These are phyloP conservation scores for Dendrolimus houi DNA, from an alignment of 2,888 invertebrate genomes.

Conservation along the genomic window DNA sequence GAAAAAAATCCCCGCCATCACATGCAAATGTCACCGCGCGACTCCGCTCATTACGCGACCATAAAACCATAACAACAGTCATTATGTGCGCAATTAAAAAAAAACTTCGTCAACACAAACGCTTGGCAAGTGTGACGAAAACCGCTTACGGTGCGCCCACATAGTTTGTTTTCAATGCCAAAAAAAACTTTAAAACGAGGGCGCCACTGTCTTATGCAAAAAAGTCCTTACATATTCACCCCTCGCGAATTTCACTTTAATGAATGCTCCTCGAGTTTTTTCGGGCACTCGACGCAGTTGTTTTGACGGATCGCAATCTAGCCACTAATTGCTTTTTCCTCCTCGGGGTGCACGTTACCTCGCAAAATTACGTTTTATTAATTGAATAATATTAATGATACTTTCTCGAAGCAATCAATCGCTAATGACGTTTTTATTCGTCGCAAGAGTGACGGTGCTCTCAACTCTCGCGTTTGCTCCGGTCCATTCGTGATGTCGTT, in stretches of 20 bases:
- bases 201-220: slow-evolving; percentile 74
- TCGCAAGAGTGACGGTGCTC: slow-evolving; percentile 43
- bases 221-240: slow-evolving; percentile 75
- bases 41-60: slow-evolving; percentile 62
- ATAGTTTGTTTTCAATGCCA: slow-evolving; percentile 63
- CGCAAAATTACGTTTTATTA: slow-evolving; percentile 74
- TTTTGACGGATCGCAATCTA: slow-evolving; percentile 76
- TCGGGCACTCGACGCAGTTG: slow-evolving; percentile 65
- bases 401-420: slow-evolving; percentile 70
- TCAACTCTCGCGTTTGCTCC: slow-evolving; percentile 45
- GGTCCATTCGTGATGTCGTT: slow-evolving; percentile 42
- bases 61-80: slow-evolving; percentile 72
- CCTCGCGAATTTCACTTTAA: slow-evolving; percentile 73
- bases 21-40: slow-evolving; percentile 69
- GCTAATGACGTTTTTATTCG: slow-evolving; percentile 74
- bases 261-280: slow-evolving; percentile 68
- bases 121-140: slow-evolving; percentile 69
- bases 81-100: slow-evolving; percentile 71
- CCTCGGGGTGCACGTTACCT: slow-evolving; percentile 61
- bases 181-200: slow-evolving; percentile 61
- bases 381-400: slow-evolving; percentile 77
- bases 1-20: slow-evolving; percentile 60
- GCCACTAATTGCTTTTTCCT: slow-evolving; percentile 77
- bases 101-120: slow-evolving; percentile 61
- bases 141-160: slow-evolving; percentile 71